phyloP scores from a whole-genome alignment of 2,797 vertebrate genomes.

The Pitangus sulphuratus region DNA sequence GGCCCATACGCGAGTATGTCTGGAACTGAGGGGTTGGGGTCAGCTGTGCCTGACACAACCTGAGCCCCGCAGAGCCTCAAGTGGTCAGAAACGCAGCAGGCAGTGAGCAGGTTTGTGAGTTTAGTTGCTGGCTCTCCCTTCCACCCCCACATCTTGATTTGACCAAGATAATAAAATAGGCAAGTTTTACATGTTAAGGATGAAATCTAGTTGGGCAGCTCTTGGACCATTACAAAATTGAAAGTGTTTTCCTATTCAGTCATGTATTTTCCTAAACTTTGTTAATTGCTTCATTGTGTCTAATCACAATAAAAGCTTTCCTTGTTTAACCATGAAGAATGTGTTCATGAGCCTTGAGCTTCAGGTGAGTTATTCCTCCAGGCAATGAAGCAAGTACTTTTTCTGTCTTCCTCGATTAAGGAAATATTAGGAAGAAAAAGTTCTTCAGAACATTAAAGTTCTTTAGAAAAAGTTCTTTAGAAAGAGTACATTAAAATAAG shows the following conservation, averaged over 20 bases:
- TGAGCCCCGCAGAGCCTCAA: not conserved
- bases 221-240: not conserved
- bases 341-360: not conserved
- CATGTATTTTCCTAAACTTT: not conserved
- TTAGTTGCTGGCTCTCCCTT: not conserved
- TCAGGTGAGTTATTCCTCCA: not conserved
- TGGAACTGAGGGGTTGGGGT: rapidly evolving
- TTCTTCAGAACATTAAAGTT: not conserved
- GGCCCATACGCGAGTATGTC: rapidly evolving
- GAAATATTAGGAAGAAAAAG: not conserved
- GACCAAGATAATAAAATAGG: not conserved
- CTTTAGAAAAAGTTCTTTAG: not conserved
- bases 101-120: not conserved
- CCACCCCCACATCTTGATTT: not conserved
- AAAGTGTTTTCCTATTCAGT: not conserved
- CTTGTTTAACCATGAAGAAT: not conserved
- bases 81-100: not conserved
- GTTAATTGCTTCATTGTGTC: not conserved
- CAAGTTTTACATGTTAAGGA: not conserved
- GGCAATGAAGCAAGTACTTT: not conserved
- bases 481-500: not conserved
- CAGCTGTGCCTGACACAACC: not conserved
- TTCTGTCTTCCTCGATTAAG: not conserved
- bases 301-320: not conserved
- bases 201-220: not conserved